Conservation (phyloP, 2,113 vertebrate species). For the Strigops habroptila region DNA sequence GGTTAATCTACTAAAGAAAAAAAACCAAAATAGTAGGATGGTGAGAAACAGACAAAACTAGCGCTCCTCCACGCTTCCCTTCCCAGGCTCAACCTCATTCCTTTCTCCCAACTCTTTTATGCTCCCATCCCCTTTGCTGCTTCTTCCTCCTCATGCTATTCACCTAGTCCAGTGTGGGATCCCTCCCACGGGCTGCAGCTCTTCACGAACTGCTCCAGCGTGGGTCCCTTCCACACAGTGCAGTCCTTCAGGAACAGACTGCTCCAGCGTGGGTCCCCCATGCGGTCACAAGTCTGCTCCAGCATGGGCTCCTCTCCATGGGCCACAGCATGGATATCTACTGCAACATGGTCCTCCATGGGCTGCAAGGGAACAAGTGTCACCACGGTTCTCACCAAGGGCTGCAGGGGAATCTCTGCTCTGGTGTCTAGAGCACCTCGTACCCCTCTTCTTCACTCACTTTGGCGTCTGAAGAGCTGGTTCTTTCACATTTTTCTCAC, state of each 20-base stretch:
- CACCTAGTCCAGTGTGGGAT: not conserved
- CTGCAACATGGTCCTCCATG: not conserved
- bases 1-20: not conserved
- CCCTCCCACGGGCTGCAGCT: not conserved
- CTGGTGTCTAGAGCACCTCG: not conserved
- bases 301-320: rapidly evolving
- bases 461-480: not conserved
- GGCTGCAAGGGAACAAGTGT: not conserved
- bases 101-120: not conserved
- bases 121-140: not conserved
- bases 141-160: not conserved
- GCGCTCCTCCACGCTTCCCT: too few relatives aligned
- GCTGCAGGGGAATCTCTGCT: not conserved
- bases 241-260: not conserved
- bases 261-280: not conserved
- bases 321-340: not conserved
- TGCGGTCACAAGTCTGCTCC: not conserved
- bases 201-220: not conserved
- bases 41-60: not conserved
- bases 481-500: not conserved
- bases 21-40: not conserved
- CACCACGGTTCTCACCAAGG: not conserved
- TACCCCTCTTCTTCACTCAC: not conserved
- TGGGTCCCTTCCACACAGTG: not conserved
- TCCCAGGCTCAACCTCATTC: not conserved